Evolutionary conservation across 2,797 vertebrate genomes (phyloP), one percentile per base, ranked within the genome.

Genomic region (Cuculus canorus): DNA sequence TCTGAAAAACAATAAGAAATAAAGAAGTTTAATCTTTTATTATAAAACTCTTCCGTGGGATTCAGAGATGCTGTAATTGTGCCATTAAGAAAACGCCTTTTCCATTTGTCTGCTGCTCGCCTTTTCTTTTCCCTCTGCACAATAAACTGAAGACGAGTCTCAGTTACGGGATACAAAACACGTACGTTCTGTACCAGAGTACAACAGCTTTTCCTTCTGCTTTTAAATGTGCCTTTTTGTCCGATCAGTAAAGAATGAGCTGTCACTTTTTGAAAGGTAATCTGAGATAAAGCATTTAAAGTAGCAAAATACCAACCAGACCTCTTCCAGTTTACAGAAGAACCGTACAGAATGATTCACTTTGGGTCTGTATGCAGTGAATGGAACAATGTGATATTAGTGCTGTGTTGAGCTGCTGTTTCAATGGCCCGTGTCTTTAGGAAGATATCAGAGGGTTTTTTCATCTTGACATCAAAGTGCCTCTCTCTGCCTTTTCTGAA

Each of bases 61-160:
- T 69, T 59, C 27, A 21, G 19, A 25, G 61, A 16, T 75, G 47
- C 16, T 60, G 66, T 86, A 45, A 88, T 94, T 91, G 88, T 82
- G 21, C 64, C 39, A 27, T 86, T 85, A 92, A 90, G 35, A 92
- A 96, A 66, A 39, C 60, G 60, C n/a, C 37, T 53, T 94, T 93
- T 93, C 86, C 70, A 16, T 37, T 77, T 94, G 39, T 64, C 56
- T 93, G 47, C 80, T 32, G 24, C n/a, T 86, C 9, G 0, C 57
- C 52, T 86, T 86, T 87, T 77, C 81, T 90, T 97, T 92, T 32
- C 28, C 22, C 45, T 57, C 47, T 43, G 47, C 79, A 32, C n/a
- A 94, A 71, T 70, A 82, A 93, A 84, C 50, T 37, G 54, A 60
- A 87, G 59, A 88, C 54, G 37, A 76, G 52, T 43, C 90, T 60